A percentile compares a stretch with the other conserved stretches of the same genome.
Conservation (phyloP, 2,797 vertebrate genomes). For the Gymnoscopelus braueri region DNA sequence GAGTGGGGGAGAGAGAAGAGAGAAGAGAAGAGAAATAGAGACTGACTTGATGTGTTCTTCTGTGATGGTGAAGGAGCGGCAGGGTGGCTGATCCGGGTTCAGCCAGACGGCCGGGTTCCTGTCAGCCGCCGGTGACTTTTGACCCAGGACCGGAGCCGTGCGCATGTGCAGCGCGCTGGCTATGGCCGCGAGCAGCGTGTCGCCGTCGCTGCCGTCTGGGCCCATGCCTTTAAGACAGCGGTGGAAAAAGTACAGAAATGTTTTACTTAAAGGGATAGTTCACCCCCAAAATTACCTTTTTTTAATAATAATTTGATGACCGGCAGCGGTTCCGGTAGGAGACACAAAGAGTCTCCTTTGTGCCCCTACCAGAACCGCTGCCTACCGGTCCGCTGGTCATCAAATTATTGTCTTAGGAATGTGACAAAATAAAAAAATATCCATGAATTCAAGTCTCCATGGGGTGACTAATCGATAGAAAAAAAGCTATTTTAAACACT, state of each 20-base stretch:
- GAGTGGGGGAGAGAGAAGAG: neutral
- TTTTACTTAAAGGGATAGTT: no score
- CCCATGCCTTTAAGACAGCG: constrained; percentile 88
- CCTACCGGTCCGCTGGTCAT: no score
- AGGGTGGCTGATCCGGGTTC: constrained; percentile 91
- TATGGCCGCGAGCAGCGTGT: constrained; percentile 89
- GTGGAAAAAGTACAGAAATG: no score
- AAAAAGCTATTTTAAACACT: constrained; percentile 61
- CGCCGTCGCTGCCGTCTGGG: constrained; percentile 84
- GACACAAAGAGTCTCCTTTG: no score
- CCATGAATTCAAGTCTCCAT: no score
- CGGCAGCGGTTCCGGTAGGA: no score
- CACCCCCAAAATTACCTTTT: no score
- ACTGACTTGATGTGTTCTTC: constrained; percentile 92
- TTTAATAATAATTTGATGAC: no score
- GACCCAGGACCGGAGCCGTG: constrained; percentile 89
- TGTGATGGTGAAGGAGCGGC: constrained; percentile 91
- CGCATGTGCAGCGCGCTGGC: constrained; percentile 93
- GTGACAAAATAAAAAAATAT: no score
- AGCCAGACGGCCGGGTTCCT: constrained; percentile 95
- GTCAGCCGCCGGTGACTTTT: constrained; percentile 88
- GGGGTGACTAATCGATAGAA: no score
- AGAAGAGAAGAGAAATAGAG: neutral
- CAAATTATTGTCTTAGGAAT: no score
- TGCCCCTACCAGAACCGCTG: no score